Base-by-base conservation (phyloP, 2,113 vertebrate species). In the Cynoglossus semilaevis region DNA sequence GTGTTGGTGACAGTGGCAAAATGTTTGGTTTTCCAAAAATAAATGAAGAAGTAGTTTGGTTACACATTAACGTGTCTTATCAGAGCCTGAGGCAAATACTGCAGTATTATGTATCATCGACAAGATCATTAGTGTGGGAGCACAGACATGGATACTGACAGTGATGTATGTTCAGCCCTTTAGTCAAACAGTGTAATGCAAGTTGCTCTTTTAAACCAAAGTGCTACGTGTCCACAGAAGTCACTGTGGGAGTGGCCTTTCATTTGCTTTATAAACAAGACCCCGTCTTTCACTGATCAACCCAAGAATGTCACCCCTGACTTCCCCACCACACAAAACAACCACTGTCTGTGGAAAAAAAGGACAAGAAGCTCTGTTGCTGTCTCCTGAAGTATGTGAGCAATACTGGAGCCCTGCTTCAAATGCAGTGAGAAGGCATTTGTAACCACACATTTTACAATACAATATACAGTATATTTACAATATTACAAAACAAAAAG, bases 251-350 rank as follows among this genome's bases (percentile, higher is more conserved):
- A 49, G 69, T 38, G 54, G 54, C 65, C 67, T 82, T 72, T 61
- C 53, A 75, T 77, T 82, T 56, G 67, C 45, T 81, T 70, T 60
- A 29, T 29, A 75, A 76, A 74, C 55, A 69, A 74, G 70, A 73
- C 43, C 42, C 35, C 58, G 22, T 58, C 62, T 74, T 47, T 63
- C 51, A 67, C 45, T 61, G 73, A 79, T 75, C 60, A 77, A 42
- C 52, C 10, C 14, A 81, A 85, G 72, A 82, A 80, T 80, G 76
- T 70, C 65, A 63, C 68, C 75, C 51, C 48, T 74, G 65, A 77
- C 63, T 69, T 65, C 44, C 70, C 53, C 54, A 11, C 51, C 15
- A 12, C 55, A 69, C 71, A 81, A 61, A 79, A 81, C 77, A 74
- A 13, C 60, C 60, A 44, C 69, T 74, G 70, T 77, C 22, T 77